Evolutionary conservation across 2,797 vertebrate species (phyloP).

Genomic region (Anomalospiza imberbis): DNA sequence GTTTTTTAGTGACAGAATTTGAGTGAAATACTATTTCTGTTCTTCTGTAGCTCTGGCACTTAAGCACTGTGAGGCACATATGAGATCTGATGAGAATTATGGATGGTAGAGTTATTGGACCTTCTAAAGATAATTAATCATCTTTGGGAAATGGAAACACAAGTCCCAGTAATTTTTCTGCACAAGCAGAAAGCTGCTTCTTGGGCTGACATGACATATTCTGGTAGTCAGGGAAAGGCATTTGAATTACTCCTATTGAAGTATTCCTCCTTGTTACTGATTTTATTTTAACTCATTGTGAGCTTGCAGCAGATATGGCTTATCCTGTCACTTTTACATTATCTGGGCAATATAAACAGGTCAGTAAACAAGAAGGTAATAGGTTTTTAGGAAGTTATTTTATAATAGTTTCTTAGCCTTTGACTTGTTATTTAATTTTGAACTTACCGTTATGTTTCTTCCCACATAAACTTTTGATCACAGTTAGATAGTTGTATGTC

Average conservation of each 20-base stretch:
- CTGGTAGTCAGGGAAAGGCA: neutral
- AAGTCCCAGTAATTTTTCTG: neutral
- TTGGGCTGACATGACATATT: neutral
- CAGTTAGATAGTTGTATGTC: neutral
- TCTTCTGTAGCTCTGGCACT: neutral
- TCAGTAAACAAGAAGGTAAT: neutral
- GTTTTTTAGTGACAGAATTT: neutral
- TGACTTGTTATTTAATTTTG: neutral
- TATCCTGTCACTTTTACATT: neutral
- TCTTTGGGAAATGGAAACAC: neutral
- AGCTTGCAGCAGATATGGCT: neutral
- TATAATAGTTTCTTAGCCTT: neutral
- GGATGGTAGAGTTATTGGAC: neutral
- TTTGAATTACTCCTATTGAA: neutral
- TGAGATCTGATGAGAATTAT: neutral
- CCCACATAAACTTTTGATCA: neutral
- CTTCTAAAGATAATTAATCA: neutral
- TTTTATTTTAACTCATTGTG: neutral
- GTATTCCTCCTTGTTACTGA: neutral
- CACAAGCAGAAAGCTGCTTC: neutral
- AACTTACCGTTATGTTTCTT: neutral
- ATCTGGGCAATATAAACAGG: neutral
- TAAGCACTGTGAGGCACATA: neutral
- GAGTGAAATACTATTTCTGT: neutral
- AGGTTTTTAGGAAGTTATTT: neutral